Conservation (phyloP, 2,888 invertebrate species). For the Chrysina gloriosa region DNA sequence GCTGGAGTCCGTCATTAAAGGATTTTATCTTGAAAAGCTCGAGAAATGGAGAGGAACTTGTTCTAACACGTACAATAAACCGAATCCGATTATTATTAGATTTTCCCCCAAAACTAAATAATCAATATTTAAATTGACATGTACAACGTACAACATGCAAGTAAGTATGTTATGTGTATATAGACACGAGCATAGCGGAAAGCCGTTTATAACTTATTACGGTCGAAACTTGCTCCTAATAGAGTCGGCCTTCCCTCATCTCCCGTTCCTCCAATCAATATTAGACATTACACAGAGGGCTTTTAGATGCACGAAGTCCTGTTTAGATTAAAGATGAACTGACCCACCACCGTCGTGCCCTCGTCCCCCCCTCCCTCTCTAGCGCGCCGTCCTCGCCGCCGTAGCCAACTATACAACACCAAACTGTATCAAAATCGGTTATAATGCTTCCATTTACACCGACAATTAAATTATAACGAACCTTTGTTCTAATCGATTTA, state of each 20-base stretch:
- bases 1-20: too few species aligned
- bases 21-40: too few species aligned
- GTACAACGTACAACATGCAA: too few species aligned
- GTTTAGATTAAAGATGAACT: slow-evolving; percentile 47
- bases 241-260: slow-evolving; percentile 31
- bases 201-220: slow-evolving; percentile 48
- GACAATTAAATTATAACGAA: slow-evolving; percentile 41
- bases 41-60: too few species aligned
- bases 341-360: slow-evolving; percentile 37
- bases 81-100: too few species aligned
- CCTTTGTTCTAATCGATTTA: slow-evolving; percentile 42
- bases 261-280: slow-evolving; percentile 42
- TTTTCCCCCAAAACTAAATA: too few species aligned
- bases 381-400: not conserved
- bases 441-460: slow-evolving; percentile 39
- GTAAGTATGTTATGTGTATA: too few species aligned
- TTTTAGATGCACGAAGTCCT: slow-evolving; percentile 43
- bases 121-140: too few species aligned
- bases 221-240: slow-evolving; percentile 45
- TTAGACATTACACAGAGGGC: slow-evolving; percentile 39
- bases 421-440: slow-evolving; percentile 37
- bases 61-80: too few species aligned
- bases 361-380: not conserved
- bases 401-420: slow-evolving; percentile 10
- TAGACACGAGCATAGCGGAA: too few species aligned